These are phyloP conservation scores for Cheumatopsyche charites DNA, from an alignment of 1,140 invertebrate species.

Conservation along the genomic window DNA sequence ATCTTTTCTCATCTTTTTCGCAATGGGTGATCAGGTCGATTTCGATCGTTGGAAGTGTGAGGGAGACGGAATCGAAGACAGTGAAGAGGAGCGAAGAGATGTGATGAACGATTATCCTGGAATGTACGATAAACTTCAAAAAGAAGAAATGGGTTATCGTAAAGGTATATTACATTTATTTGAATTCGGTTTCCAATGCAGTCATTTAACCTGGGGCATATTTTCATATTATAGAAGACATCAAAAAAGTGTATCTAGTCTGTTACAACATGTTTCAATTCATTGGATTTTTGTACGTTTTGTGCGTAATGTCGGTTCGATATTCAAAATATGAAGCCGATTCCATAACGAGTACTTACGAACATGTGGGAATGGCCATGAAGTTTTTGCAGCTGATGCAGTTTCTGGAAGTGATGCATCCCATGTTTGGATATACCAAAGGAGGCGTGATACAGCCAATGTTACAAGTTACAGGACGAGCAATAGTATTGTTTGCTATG, in stretches of 20 bases:
- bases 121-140: constrained; percentile 75
- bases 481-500: constrained; percentile 82
- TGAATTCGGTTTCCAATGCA: background rate
- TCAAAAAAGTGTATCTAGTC: constrained; percentile 85
- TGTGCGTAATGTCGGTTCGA: constrained; percentile 74
- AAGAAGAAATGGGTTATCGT: constrained; percentile 80
- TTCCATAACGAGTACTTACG: constrained; percentile 76
- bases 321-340: constrained; percentile 77
- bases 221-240: constrained; percentile 67
- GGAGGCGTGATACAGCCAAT: constrained; percentile 57
- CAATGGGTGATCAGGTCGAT: constrained; percentile 78
- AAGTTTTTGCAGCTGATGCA: constrained; percentile 84
- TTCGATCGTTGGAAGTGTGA: constrained; percentile 84
- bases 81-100: constrained; percentile 69
- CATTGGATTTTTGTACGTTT: constrained; percentile 82
- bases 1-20: constrained; percentile 51
- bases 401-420: constrained; percentile 88
- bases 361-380: constrained; percentile 77
- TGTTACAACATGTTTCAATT: constrained; percentile 93
- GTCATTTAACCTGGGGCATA: background rate
- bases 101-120: constrained; percentile 77
- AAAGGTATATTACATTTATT: constrained; percentile 65
- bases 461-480: constrained; percentile 77
- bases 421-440: constrained; percentile 86
- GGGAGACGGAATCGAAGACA: constrained; percentile 69